Conservation (phyloP, 1,140 invertebrate species). For the Drosophila varians region DNA sequence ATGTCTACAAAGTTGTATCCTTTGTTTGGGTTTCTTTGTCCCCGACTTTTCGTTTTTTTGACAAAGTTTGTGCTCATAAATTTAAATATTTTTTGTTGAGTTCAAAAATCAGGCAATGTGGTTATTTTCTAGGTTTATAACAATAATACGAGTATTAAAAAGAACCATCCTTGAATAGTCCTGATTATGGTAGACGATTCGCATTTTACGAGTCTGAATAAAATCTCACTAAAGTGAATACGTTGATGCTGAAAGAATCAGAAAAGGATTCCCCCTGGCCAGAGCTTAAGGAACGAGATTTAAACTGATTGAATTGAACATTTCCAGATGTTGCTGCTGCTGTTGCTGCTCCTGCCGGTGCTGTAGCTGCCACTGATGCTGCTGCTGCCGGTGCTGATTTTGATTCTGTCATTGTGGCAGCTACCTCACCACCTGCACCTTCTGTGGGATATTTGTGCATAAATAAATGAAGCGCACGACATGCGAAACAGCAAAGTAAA, state of each 20-base stretch:
- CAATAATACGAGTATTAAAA: neutral
- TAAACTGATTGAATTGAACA: conserved; percentile 72
- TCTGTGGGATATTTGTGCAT: conserved; percentile 55
- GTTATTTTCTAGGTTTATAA: no score
- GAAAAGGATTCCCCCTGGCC: conserved; percentile 4
- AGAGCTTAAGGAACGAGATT: conserved; percentile 23
- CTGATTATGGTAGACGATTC: neutral
- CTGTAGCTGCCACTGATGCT: conserved; percentile 30
- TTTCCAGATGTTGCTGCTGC: conserved; percentile 54
- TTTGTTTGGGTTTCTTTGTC: neutral
- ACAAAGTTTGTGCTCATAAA: conserved; percentile 16
- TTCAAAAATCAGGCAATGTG: neutral
- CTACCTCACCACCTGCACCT: conserved; percentile 30
- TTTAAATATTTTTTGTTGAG: conserved; percentile 5
- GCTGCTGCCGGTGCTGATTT: neutral
- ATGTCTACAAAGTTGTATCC: conserved; percentile 3
- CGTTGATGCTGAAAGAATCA: neutral
- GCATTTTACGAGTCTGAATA: neutral
- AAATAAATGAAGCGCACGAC: conserved; percentile 52
- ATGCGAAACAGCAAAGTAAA: conserved; percentile 48
- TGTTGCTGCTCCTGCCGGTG: conserved; percentile 10
- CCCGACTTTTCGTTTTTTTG: conserved; percentile 15
- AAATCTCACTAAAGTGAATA: conserved; percentile 6
- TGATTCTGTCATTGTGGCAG: conserved; percentile 7
- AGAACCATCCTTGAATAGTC: neutral